phyloP scores from a whole-genome alignment of 2,113 vertebrate species.

The Indicator maculatus region DNA sequence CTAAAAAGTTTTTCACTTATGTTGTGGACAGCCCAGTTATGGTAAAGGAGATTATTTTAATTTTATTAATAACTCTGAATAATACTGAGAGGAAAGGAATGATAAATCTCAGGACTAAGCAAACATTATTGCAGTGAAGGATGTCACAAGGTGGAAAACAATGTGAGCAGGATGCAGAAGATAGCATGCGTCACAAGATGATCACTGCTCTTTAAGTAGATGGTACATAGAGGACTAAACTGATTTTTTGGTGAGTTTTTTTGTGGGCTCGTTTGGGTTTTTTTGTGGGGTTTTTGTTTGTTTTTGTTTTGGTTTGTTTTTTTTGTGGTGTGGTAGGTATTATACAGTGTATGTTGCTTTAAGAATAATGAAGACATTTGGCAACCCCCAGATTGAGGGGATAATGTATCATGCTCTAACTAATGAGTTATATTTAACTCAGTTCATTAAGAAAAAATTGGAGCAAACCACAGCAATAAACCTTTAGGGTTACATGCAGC shows the following conservation, averaged over 20 bases:
- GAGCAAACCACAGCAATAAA: slow-evolving; percentile 45
- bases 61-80: slow-evolving; percentile 27
- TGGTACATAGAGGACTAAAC: not conserved
- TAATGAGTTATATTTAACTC: slow-evolving; percentile 54
- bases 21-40: not conserved
- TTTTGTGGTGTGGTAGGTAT: not conserved
- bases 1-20: slow-evolving; percentile 17
- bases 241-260: not conserved
- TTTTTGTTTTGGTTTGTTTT: no score
- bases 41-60: not conserved
- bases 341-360: not conserved
- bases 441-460: slow-evolving; percentile 52
- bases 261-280: no score
- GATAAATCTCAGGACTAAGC: not conserved
- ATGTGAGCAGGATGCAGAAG: not conserved
- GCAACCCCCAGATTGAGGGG: slow-evolving; percentile 4
- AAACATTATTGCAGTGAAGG: not conserved
- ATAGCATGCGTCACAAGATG: not conserved
- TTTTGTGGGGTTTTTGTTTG: no score
- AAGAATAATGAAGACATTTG: slow-evolving; percentile 21
- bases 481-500: not conserved
- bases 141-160: not conserved
- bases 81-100: not conserved
- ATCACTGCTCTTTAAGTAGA: not conserved
- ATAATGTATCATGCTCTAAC: slow-evolving; percentile 1